Conservation (phyloP, 37 sponge, comb jelly and placozoan species). For the Lycopodina hypogea region DNA sequence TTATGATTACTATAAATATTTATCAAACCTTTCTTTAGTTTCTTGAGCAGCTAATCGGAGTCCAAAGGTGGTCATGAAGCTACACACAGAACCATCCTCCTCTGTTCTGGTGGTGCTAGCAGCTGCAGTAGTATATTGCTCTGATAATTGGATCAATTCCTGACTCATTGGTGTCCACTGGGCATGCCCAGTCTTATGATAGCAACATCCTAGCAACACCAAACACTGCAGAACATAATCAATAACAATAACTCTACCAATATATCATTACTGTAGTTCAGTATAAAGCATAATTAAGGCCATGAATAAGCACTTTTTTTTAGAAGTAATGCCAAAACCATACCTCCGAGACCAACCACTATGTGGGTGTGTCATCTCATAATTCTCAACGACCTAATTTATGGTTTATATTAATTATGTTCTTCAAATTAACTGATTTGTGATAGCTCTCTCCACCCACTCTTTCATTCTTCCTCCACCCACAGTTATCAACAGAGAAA, state of each 20-base stretch:
- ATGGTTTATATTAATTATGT: too few species aligned
- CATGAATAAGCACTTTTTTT: too few species aligned
- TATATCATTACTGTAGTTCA: not conserved
- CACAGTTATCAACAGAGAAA: too few species aligned
- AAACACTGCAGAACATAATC: constrained; percentile 6
- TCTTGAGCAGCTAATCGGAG: constrained; percentile 81
- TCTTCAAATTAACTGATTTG: too few species aligned
- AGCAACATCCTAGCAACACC: constrained; percentile 76
- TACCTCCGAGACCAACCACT: too few species aligned
- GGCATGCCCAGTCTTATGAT: constrained; percentile 65
- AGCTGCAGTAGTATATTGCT: not conserved
- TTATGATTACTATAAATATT: too few species aligned
- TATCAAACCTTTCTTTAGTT: constrained; percentile 55
- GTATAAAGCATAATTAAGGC: too few species aligned
- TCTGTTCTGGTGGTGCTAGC: not conserved
- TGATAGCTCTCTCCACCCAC: too few species aligned
- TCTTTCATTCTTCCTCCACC: too few species aligned
- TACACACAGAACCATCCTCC: not conserved
- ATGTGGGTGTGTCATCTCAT: too few species aligned
- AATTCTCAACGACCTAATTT: too few species aligned
- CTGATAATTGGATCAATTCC: not conserved
- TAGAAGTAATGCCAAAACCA: too few species aligned
- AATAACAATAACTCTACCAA: not conserved
- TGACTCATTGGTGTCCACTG: constrained; percentile 25
- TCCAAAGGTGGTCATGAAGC: constrained; percentile 39